Evolutionary conservation across 2,888 invertebrate species (phyloP), one percentile per base, ranked within the genome.

Genomic region (Cyaniris semiargus): DNA sequence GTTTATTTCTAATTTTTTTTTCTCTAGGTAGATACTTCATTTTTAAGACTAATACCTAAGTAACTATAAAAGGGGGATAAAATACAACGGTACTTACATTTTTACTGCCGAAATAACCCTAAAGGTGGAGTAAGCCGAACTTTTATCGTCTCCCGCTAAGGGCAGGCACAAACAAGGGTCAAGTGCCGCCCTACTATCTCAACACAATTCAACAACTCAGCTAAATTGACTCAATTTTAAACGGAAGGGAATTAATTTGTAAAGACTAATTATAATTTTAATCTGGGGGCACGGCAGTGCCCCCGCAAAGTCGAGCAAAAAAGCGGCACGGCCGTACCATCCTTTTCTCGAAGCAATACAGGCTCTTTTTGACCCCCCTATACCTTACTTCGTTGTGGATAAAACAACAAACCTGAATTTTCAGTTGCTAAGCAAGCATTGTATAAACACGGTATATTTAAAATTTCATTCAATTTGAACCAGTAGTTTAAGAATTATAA

Each of bases 31-130:
- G 15, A 3, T 31, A 66, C 60, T 60, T 23, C 27, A 18, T 15
- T 8, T 58, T 58, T 13, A 31, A 60, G 60, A 13, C 60, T 60
- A 13, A 27, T 31, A 66, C 27, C 66, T 27, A 27, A 66, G 27
- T 66, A 66, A 66, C 66, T 66, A 66, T 66, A 66, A 31, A 66
- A 66, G 66, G 27, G 66, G 27, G 1, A 66, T 66, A 66, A 66
- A 66, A 66, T 66, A 66, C 27, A 66, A 66, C 27, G 18, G 27
- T 66, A 66, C 66, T 66, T 15, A 66, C 66, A 27, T 66, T 31
- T 66, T 31, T 66, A 66, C 27, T 66, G 27, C 66, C 66, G 66
- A 66, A 66, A 66, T 66, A 7, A 15, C 18, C 66, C 27, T 31
- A 31, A 66, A 66, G 66, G 27, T 66, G 66, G 21, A 31, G 27